phyloP scores from a whole-genome alignment of 2,113 vertebrate species.

The Elephantulus edwardii region DNA sequence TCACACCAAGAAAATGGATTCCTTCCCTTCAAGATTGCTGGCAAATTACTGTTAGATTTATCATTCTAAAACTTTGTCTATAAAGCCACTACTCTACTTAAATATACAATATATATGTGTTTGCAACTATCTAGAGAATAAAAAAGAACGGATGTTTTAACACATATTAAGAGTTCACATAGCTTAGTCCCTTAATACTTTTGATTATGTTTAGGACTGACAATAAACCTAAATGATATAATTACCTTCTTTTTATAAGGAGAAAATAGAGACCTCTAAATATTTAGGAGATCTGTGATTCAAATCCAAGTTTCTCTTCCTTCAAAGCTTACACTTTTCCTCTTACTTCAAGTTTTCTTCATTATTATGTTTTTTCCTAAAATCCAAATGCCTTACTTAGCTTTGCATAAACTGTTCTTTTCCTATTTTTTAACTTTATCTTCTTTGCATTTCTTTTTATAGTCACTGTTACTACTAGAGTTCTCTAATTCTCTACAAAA shows the following conservation, averaged over 20 bases:
- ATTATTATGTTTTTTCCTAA: not conserved
- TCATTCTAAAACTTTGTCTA: not conserved
- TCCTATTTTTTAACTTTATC: not conserved
- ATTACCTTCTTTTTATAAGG: not conserved
- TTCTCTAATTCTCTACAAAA: not conserved
- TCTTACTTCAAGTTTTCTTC: not conserved
- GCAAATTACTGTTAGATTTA: not conserved
- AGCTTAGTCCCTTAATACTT: not conserved
- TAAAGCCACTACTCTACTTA: conserved; percentile 14
- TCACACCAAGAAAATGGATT: not conserved
- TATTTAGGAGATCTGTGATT: not conserved
- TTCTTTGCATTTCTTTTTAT: not conserved
- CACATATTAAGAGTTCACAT: not conserved
- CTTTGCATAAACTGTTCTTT: not conserved
- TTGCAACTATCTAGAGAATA: not conserved
- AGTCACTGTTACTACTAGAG: not conserved
- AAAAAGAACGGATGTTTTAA: not conserved
- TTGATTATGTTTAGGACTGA: not conserved
- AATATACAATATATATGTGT: not conserved
- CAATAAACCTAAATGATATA: not conserved
- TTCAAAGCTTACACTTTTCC: not conserved
- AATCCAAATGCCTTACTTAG: not conserved
- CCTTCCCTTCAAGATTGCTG: not conserved
- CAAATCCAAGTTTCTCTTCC: not conserved
- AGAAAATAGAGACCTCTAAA: not conserved